Evolutionary conservation across 2,113 vertebrate species (phyloP).

Genomic region (Psilopsiagon aurifrons): DNA sequence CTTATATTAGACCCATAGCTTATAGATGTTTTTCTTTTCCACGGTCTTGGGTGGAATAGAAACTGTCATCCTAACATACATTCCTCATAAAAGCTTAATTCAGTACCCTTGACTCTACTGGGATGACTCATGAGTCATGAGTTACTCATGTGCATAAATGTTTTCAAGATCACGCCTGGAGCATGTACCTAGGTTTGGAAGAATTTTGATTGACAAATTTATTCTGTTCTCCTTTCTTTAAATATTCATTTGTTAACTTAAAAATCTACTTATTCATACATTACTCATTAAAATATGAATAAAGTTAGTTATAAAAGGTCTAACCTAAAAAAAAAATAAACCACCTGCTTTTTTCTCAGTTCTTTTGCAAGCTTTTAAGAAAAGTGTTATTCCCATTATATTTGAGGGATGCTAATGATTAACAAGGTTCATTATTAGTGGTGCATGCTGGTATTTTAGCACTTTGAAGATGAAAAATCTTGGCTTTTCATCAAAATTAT

Average conservation of each 20-base stretch:
- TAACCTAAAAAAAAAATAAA: neutral
- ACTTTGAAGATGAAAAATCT: slow-evolving; percentile 50
- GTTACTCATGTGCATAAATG: slow-evolving; percentile 62
- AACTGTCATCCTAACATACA: neutral
- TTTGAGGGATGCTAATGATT: slow-evolving; percentile 40
- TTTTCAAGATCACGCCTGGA: slow-evolving; percentile 56
- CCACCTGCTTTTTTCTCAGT: neutral
- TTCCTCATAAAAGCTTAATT: slow-evolving; percentile 30
- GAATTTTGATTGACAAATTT: slow-evolving; percentile 68
- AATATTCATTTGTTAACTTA: slow-evolving; percentile 68
- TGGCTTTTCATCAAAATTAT: slow-evolving; percentile 57
- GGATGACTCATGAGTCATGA: slow-evolving; percentile 41
- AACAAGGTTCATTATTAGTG: slow-evolving; percentile 41
- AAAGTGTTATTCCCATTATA: slow-evolving; percentile 25
- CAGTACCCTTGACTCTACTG: neutral
- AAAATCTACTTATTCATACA: slow-evolving; percentile 63
- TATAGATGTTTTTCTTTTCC: slow-evolving; percentile 10
- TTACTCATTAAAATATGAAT: slow-evolving; percentile 70
- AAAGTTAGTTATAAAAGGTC: slow-evolving; percentile 58
- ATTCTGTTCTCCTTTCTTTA: slow-evolving; percentile 58
- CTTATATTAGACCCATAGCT: neutral
- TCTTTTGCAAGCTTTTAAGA: slow-evolving; percentile 13
- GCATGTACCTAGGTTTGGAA: slow-evolving; percentile 52
- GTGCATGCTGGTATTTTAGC: slow-evolving; percentile 22
- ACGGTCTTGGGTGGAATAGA: neutral